Percentiles rank a stretch among this genome's conserved stretches.
Conservation (phyloP, 2,888 invertebrate genomes). For the Sarcophaga variegata region DNA sequence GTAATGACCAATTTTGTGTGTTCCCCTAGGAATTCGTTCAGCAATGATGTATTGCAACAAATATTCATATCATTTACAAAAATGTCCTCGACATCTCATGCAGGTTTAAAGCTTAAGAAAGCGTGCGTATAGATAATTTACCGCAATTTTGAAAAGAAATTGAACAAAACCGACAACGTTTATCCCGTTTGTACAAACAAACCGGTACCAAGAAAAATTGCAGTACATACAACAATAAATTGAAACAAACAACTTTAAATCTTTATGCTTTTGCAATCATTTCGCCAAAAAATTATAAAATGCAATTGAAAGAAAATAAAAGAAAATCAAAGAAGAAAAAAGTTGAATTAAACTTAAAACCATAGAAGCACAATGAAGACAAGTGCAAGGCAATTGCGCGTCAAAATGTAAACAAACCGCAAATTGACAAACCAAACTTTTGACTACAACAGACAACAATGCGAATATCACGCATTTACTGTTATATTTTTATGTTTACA, state of each 20-base stretch:
- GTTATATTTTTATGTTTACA: background rate
- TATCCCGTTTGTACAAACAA: slow-evolving; percentile 49
- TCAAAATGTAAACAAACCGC: slow-evolving; percentile 65
- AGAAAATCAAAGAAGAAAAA: slow-evolving; percentile 1
- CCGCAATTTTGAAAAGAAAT: slow-evolving; percentile 31
- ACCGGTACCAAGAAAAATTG: slow-evolving; percentile 53
- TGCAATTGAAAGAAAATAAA: background rate
- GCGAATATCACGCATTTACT: background rate
- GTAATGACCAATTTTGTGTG: no score
- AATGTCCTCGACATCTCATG: background rate
- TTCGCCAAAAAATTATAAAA: slow-evolving; percentile 43
- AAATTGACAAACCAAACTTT: slow-evolving; percentile 45
- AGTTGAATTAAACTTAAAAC: slow-evolving; percentile 11
- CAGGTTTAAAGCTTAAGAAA: slow-evolving; percentile 41
- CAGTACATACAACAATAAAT: slow-evolving; percentile 15
- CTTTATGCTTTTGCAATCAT: slow-evolving; percentile 59
- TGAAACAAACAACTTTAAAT: slow-evolving; percentile 15
- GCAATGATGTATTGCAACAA: no score
- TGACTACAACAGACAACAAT: slow-evolving; percentile 3
- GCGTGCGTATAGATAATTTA: slow-evolving; percentile 17
- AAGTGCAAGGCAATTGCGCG: slow-evolving; percentile 78
- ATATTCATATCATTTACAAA: background rate
- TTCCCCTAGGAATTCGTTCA: no score
- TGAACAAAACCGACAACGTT: slow-evolving; percentile 41
- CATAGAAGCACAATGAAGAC: slow-evolving; percentile 60